phyloP scores from a whole-genome alignment of 2,113 vertebrate genomes.

The Pungitius pungitius region DNA sequence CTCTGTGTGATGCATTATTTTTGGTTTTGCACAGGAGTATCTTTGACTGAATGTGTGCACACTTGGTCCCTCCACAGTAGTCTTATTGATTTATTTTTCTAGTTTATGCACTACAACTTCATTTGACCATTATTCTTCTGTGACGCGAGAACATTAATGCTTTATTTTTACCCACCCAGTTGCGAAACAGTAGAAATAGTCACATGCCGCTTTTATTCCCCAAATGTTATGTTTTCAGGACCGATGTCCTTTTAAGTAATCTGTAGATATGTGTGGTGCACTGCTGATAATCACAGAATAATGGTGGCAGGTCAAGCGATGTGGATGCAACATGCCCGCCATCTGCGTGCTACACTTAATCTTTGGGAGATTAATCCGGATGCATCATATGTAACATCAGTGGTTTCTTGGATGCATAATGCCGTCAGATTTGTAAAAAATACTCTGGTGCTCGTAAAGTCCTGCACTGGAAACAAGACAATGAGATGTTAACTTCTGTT shows the following conservation, averaged over 20 bases:
- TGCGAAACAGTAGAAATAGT: conserved; percentile 6
- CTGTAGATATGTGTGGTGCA: conserved; percentile 41
- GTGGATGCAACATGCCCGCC: conserved; percentile 58
- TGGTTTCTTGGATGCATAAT: conserved; percentile 25
- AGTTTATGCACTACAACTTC: neutral
- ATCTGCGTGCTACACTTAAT: conserved; percentile 75
- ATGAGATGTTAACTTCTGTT: conserved; percentile 25
- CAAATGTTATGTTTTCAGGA: conserved; percentile 16
- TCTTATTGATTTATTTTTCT: neutral
- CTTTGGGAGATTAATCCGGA: conserved; percentile 63
- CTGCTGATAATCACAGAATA: conserved; percentile 43
- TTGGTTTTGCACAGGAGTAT: neutral
- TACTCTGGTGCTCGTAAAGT: neutral
- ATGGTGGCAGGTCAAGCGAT: conserved; percentile 54
- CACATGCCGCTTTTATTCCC: neutral
- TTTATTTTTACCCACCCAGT: neutral
- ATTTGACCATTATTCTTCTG: neutral
- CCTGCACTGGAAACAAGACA: conserved; percentile 9
- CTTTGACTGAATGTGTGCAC: neutral
- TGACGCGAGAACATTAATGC: neutral
- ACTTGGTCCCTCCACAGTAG: neutral
- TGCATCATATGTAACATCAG: conserved; percentile 36
- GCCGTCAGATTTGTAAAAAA: conserved; percentile 17
- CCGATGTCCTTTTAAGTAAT: conserved; percentile 34
- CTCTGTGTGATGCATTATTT: neutral